These are phyloP conservation scores for Tribolium madens DNA, from an alignment of 1,140 invertebrate genomes.

Conservation along the genomic window DNA sequence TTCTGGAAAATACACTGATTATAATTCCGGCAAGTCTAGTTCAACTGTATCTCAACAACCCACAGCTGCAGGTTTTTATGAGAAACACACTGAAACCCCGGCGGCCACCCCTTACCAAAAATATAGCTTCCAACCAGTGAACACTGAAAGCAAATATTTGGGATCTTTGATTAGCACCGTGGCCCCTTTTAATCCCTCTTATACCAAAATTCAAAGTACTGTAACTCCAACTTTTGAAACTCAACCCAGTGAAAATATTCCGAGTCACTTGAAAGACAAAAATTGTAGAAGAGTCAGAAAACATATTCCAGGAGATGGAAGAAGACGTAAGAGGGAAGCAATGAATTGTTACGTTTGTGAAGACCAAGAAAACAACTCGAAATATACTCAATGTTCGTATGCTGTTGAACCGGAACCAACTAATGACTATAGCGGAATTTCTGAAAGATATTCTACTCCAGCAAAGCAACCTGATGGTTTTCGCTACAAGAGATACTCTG, in stretches of 20 bases:
- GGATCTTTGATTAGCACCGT: conserved; percentile 48
- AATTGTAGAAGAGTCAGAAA: conserved; percentile 59
- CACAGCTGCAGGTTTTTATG: conserved; percentile 48
- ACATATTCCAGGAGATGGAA: conserved; percentile 39
- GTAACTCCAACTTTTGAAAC: conserved; percentile 34
- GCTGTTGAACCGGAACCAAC: conserved; percentile 61
- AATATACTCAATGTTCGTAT: conserved; percentile 69
- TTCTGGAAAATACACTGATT: conserved; percentile 48
- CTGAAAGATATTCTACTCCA: conserved; percentile 58
- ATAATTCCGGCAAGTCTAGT: conserved; percentile 57
- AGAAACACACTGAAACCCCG: conserved; percentile 26
- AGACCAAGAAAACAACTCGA: conserved; percentile 66
- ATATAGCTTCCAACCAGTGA: conserved; percentile 60
- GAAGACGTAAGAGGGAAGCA: conserved; percentile 52
- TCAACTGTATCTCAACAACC: conserved; percentile 54
- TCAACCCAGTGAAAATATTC: conserved; percentile 49
- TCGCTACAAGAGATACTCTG: conserved; percentile 58
- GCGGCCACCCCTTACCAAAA: conserved; percentile 59
- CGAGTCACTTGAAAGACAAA: conserved; percentile 54
- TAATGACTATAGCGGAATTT: conserved; percentile 61
- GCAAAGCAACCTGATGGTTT: conserved; percentile 48
- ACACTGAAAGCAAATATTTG: conserved; percentile 49
- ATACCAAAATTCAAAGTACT: conserved; percentile 37
- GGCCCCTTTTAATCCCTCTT: conserved; percentile 54
- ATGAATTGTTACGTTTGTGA: conserved; percentile 70